Evolutionary conservation across 2,888 invertebrate genomes (phyloP).

Genomic region (Ypsolopha sequella): DNA sequence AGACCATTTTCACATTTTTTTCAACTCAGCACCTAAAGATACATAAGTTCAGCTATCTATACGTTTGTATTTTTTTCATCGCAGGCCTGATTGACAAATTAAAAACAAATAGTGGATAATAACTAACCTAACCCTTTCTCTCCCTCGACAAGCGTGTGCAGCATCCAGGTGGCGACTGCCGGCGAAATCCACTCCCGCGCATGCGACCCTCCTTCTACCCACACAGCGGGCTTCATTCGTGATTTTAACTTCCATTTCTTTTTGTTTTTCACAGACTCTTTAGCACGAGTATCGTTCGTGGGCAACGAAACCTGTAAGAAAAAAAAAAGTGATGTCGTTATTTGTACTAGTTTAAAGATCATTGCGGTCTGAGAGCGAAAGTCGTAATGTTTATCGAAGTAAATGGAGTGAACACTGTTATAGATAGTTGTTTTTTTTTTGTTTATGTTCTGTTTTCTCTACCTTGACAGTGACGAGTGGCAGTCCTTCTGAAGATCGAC

Average conservation of each 20-base stretch:
- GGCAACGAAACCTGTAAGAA: constrained; percentile 40
- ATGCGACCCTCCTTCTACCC: constrained; percentile 85
- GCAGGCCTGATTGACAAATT: no score
- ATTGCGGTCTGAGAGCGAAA: neutral
- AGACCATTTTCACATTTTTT: no score
- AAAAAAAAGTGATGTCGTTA: neutral
- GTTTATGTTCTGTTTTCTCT: constrained; percentile 11
- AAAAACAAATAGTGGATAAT: no score
- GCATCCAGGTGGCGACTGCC: constrained; percentile 80
- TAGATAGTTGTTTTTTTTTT: neutral
- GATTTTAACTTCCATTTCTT: constrained; percentile 63
- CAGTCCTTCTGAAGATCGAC: constrained; percentile 79
- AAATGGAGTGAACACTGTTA: neutral
- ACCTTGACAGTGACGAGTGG: constrained; percentile 80
- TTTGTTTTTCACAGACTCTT: constrained; percentile 24
- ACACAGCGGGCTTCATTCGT: constrained; percentile 77
- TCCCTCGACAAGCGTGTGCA: constrained; percentile 75
- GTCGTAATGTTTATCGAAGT: neutral
- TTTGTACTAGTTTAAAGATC: constrained; percentile 1
- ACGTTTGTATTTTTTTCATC: no score
- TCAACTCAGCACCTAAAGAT: no score
- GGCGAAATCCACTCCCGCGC: constrained; percentile 86
- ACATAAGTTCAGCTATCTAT: no score
- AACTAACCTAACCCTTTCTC: constrained; percentile 64
- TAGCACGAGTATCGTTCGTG: constrained; percentile 31